phyloP scores from a whole-genome alignment of 2,113 vertebrate genomes.

The Propithecus coquereli region DNA sequence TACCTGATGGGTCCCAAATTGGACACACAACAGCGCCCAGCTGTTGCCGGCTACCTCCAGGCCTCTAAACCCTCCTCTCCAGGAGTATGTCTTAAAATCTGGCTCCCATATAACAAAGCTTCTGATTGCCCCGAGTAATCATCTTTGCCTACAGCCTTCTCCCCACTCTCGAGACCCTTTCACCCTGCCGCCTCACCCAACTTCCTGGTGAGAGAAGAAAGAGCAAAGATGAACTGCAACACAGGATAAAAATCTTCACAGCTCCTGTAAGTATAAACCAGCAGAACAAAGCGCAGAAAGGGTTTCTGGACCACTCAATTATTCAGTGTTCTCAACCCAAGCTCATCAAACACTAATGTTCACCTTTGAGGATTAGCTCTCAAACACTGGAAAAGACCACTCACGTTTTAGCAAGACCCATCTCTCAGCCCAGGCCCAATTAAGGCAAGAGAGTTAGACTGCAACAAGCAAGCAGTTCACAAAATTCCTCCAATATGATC shows the following conservation, averaged over 20 bases:
- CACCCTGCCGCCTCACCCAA: slow-evolving; percentile 38
- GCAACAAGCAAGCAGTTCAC: neutral
- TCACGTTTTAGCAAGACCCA: neutral
- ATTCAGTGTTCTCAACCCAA: slow-evolving; percentile 10
- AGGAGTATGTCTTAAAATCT: slow-evolving; percentile 44
- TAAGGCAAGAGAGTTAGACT: neutral
- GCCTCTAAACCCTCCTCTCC: slow-evolving; percentile 64
- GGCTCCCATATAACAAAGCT: slow-evolving; percentile 32
- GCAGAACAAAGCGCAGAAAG: slow-evolving; percentile 12
- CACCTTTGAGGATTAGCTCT: neutral
- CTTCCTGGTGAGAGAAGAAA: slow-evolving; percentile 47
- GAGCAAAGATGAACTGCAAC: slow-evolving; percentile 46
- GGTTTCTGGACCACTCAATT: neutral
- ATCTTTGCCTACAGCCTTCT: slow-evolving; percentile 6
- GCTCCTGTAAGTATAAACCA: slow-evolving; percentile 47
- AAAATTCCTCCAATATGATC: neutral
- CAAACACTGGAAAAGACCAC: slow-evolving; percentile 1
- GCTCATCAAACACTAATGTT: slow-evolving; percentile 1
- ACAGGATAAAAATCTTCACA: slow-evolving; percentile 45
- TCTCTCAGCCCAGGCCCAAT: slow-evolving; percentile 18
- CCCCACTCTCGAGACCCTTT: neutral
- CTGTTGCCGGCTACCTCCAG: slow-evolving; percentile 67
- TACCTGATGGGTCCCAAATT: slow-evolving; percentile 67
- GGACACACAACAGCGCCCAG: slow-evolving; percentile 75
- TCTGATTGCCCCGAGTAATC: slow-evolving; percentile 27